phyloP scores from a whole-genome alignment of 2,113 vertebrate species.

The Lycaon pictus region DNA sequence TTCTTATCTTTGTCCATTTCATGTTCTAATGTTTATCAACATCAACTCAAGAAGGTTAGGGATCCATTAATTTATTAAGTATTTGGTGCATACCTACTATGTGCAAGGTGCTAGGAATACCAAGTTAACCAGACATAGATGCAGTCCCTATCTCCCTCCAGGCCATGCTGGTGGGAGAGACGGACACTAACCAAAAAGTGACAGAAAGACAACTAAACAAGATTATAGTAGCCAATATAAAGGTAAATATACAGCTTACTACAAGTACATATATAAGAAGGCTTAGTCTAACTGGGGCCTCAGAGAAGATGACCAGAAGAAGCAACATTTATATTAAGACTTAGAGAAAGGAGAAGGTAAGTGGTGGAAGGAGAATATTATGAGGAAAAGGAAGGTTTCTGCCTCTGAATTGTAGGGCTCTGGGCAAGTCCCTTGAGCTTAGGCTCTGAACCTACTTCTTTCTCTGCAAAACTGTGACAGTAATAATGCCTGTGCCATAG shows the following conservation, averaged over 20 bases:
- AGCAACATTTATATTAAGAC: neutral
- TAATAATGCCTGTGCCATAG: neutral
- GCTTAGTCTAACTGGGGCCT: no score
- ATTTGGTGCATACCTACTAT: no score
- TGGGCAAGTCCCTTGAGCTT: neutral
- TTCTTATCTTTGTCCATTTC: no score
- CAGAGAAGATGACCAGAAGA: no score
- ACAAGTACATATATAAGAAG: no score
- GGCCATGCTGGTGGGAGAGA: neutral
- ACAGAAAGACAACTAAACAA: neutral
- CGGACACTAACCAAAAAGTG: neutral
- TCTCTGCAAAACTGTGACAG: neutral
- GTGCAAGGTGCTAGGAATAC: no score
- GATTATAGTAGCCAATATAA: neutral
- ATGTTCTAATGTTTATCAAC: no score
- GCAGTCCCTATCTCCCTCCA: no score
- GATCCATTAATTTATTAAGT: no score
- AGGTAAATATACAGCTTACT: no score
- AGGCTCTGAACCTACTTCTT: neutral
- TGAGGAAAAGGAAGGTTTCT: neutral
- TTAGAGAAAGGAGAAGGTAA: neutral
- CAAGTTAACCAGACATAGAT: no score
- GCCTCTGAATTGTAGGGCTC: neutral
- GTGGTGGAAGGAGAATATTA: neutral
- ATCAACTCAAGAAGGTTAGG: no score